Evolutionary conservation across 2,113 vertebrate species (phyloP).

Genomic region (Aphyosemion australe): DNA sequence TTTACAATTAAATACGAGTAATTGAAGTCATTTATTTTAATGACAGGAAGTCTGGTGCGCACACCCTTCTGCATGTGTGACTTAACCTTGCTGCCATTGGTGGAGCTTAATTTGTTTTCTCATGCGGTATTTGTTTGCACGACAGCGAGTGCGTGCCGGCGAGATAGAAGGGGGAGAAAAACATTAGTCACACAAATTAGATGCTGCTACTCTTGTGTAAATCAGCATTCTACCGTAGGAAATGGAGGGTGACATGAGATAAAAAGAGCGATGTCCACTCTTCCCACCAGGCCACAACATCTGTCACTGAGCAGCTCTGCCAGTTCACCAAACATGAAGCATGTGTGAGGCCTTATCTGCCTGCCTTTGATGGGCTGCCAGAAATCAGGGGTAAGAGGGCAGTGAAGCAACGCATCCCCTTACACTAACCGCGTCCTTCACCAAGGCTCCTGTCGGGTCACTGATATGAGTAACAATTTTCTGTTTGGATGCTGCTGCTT

Average conservation of each 20-base stretch:
- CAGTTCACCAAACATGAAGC: conserved; percentile 57
- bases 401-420: conserved; percentile 33
- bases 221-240: conserved; percentile 48
- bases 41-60: conserved; percentile 18
- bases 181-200: conserved; percentile 65
- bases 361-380: conserved; percentile 68
- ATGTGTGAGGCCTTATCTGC: conserved; percentile 64
- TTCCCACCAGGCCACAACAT: conserved; percentile 55
- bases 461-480: conserved; percentile 59
- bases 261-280: conserved; percentile 46
- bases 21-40: conserved; percentile 47
- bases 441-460: conserved; percentile 29
- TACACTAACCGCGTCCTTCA: conserved; percentile 20
- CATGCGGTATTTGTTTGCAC: conserved; percentile 24
- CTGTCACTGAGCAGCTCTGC: conserved; percentile 59
- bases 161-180: conserved; percentile 10
- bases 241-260: conserved; percentile 52
- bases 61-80: conserved; percentile 34
- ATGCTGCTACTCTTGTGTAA: conserved; percentile 46
- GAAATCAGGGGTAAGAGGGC: conserved; percentile 38
- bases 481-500: conserved; percentile 27
- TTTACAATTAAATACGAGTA: conserved; percentile 31
- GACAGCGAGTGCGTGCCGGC: background rate
- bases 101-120: conserved; percentile 25
- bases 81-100: conserved; percentile 29